Percentiles rank a stretch among this genome's conserved stretches.
Conservation (phyloP, 2,888 invertebrate genomes). For the Nomada goodeniana region DNA sequence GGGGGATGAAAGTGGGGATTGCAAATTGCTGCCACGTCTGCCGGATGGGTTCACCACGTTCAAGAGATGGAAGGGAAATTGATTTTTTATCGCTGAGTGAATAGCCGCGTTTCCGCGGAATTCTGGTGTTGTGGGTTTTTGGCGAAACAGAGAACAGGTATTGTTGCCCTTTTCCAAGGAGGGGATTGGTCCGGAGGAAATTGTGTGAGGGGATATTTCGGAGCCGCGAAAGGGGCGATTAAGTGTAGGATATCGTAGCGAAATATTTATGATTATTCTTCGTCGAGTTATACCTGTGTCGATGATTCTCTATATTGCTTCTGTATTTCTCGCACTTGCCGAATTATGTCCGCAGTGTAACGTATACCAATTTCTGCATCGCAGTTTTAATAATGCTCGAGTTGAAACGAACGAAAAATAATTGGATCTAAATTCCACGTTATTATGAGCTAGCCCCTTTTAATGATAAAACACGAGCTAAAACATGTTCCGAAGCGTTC, state of each 20-base stretch:
- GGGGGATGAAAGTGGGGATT: constrained; percentile 41
- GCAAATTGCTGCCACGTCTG: constrained; percentile 50
- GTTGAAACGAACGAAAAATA: no score
- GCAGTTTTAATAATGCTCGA: no score
- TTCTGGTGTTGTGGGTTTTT: constrained; percentile 46
- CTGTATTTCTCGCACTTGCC: background rate
- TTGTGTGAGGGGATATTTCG: constrained; percentile 42
- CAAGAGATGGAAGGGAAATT: constrained; percentile 55
- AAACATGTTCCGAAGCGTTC: background rate
- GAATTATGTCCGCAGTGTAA: no score
- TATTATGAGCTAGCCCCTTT: background rate
- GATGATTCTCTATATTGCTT: no score
- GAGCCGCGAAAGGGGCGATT: constrained; percentile 14
- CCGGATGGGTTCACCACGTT: constrained; percentile 30
- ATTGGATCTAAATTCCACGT: background rate
- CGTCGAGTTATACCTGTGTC: background rate
- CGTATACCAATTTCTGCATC: no score
- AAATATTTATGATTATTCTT: constrained; percentile 38
- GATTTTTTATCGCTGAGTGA: constrained; percentile 56
- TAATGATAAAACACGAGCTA: background rate
- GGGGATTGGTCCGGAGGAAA: constrained; percentile 20
- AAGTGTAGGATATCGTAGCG: constrained; percentile 6
- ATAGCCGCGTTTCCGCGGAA: constrained; percentile 36
- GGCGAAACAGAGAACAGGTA: constrained; percentile 33
- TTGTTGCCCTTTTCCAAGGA: constrained; percentile 17